These are phyloP conservation scores for Rousettus leschenaultii DNA, from an alignment of 2,113 vertebrate species.

Conservation along the genomic window DNA sequence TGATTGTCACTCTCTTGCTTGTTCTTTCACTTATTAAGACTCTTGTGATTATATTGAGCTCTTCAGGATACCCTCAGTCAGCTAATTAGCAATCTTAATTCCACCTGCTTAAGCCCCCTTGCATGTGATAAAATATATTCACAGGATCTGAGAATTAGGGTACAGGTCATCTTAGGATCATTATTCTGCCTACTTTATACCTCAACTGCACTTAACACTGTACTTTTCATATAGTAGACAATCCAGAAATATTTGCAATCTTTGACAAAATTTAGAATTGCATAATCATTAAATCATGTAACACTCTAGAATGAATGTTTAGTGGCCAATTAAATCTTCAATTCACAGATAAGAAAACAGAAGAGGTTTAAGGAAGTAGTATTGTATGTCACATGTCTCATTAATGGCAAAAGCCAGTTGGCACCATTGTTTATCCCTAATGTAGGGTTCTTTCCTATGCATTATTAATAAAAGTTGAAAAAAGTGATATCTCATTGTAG, in stretches of 20 bases:
- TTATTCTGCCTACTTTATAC: not conserved
- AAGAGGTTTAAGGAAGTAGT: not conserved
- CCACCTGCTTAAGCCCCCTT: not conserved
- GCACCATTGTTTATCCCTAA: not conserved
- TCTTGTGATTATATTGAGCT: not conserved
- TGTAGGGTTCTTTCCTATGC: not conserved
- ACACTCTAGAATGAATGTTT: not conserved
- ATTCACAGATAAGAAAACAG: not conserved
- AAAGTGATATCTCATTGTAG: not conserved
- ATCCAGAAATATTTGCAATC: not conserved
- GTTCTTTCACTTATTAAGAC: not conserved
- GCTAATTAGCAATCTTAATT: not conserved
- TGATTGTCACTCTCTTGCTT: not conserved
- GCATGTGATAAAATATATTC: not conserved
- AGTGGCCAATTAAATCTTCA: not conserved
- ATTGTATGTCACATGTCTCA: fast-evolving
- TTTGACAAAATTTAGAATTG: not conserved
- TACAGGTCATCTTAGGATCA: not conserved
- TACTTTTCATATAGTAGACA: not conserved
- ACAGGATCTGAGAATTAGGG: not conserved
- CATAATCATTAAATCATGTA: not conserved
- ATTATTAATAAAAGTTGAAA: not conserved
- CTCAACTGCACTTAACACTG: not conserved
- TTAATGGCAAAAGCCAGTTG: not conserved
- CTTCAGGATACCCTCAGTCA: not conserved